Percentiles rank a stretch among this genome's conserved stretches.
Conservation (phyloP, 2,888 invertebrate genomes). For the Sphaerolaimus hirsutus region DNA sequence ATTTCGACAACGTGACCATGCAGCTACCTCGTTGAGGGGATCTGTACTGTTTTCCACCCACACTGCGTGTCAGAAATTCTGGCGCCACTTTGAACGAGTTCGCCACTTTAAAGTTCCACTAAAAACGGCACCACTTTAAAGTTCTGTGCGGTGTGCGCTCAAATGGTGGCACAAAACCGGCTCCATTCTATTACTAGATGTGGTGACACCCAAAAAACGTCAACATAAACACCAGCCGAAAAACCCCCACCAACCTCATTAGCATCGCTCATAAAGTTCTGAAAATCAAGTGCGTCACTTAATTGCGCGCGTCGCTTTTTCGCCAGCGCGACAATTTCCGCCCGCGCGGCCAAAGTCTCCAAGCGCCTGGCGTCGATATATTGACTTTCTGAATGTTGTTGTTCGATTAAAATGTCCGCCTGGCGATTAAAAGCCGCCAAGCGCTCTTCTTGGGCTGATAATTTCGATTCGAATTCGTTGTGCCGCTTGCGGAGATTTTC, state of each 20-base stretch:
- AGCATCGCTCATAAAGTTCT: conserved; percentile 71
- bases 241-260: conserved; percentile 39
- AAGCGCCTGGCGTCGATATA: conserved; percentile 20
- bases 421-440: conserved; percentile 54
- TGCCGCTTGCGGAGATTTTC: conserved; percentile 75
- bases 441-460: conserved; percentile 74
- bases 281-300: conserved; percentile 60
- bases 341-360: conserved; percentile 48
- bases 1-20: too few relatives aligned
- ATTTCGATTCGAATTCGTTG: conserved; percentile 67
- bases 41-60: too few relatives aligned
- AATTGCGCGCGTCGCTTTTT: conserved; percentile 49
- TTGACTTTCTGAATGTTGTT: conserved; percentile 34
- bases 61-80: too few relatives aligned
- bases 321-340: conserved; percentile 41
- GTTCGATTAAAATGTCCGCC: conserved; percentile 51
- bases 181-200: too few relatives aligned
- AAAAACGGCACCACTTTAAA: too few relatives aligned
- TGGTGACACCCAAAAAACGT: neutral
- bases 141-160: too few relatives aligned
- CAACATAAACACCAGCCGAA: neutral
- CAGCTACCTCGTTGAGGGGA: too few relatives aligned
- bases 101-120: too few relatives aligned
- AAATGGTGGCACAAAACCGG: too few relatives aligned
- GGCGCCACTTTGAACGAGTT: too few relatives aligned